Evolutionary conservation across 1,140 invertebrate genomes (phyloP).

Genomic region (Parapsyche elsis): DNA sequence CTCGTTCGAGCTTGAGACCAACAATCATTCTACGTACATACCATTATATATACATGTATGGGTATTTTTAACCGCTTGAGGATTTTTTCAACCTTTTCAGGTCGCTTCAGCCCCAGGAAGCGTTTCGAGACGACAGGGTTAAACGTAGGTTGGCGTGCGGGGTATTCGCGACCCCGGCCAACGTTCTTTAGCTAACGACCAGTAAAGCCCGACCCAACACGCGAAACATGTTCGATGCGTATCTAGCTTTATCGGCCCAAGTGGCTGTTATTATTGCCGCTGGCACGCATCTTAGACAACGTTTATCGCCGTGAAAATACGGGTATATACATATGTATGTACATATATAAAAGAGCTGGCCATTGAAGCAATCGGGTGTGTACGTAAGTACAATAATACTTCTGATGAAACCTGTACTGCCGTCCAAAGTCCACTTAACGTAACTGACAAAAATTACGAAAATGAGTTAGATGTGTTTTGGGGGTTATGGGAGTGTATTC

Average conservation of each 20-base stretch:
- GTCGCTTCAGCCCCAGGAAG: too few species aligned
- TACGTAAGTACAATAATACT: too few species aligned
- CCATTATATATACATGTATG: too few species aligned
- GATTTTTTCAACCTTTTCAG: too few species aligned
- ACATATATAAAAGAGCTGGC: background rate
- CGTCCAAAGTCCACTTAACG: too few species aligned
- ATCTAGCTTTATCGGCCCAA: background rate
- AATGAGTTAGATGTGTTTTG: too few species aligned
- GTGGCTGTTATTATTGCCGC: background rate
- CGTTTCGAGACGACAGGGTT: background rate
- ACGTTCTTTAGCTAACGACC: background rate
- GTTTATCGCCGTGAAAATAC: background rate
- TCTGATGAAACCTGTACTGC: too few species aligned
- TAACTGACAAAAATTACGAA: too few species aligned
- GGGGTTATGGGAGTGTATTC: too few species aligned
- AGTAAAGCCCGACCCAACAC: background rate
- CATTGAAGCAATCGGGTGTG: background rate
- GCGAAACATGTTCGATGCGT: background rate
- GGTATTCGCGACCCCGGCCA: background rate
- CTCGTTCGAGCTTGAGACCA: too few species aligned
- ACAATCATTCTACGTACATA: too few species aligned
- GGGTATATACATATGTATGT: background rate
- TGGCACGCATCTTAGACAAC: background rate
- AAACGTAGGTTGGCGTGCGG: background rate
- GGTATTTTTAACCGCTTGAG: too few species aligned